These are phyloP conservation scores for Taenioides sp. DNA, from an alignment of 2,797 vertebrate species.

Conservation along the genomic window DNA sequence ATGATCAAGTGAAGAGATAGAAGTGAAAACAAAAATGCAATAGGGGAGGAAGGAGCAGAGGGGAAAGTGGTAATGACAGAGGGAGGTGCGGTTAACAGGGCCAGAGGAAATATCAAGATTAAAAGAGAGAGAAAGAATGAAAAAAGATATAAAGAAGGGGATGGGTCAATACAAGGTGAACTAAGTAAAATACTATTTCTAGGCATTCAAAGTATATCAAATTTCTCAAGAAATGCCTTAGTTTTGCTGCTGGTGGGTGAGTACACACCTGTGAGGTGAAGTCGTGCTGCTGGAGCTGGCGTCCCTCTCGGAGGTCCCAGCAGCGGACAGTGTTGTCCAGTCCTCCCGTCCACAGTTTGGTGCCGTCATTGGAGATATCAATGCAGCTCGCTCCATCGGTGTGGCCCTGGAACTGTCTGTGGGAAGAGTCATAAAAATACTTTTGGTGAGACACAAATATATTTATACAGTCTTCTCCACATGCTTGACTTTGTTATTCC, in stretches of 20 bases:
- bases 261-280: conserved; percentile 71
- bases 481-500: background rate
- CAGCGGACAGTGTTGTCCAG: conserved; percentile 89
- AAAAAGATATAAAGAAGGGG: background rate
- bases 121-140: background rate
- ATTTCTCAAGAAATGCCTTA: background rate
- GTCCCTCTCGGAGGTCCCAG: conserved; percentile 88
- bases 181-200: background rate
- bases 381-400: conserved; percentile 85
- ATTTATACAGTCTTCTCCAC: background rate
- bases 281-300: conserved; percentile 80
- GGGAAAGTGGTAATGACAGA: background rate
- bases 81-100: background rate
- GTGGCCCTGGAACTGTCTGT: conserved; percentile 77
- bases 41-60: background rate
- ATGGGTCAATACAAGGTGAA: background rate
- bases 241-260: background rate
- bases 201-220: background rate
- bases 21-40: background rate
- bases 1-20: background rate
- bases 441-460: background rate
- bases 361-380: conserved; percentile 85
- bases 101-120: background rate
- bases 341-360: conserved; percentile 87
- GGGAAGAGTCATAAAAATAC: background rate